Conservation (phyloP, 2,797 vertebrate species). For the Coluber constrictor region DNA sequence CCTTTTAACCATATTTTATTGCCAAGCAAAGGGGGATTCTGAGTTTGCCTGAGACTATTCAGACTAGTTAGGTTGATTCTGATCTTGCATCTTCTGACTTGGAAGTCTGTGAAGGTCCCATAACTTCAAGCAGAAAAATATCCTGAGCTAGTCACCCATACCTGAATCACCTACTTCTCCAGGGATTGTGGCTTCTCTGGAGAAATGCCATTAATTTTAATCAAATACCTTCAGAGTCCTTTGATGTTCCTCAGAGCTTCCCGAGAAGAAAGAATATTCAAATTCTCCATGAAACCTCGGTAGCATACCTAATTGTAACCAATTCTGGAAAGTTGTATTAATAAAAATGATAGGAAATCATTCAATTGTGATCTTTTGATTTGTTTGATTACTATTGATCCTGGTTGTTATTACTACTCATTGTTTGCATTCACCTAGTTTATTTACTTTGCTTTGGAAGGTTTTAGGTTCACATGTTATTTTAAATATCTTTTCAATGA, state of each 20-base stretch:
- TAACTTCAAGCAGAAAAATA: too few species aligned
- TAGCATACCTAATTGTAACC: neutral
- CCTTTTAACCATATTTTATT: neutral
- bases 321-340: constrained; percentile 36
- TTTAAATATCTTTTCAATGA: neutral
- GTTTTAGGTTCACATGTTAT: neutral
- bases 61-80: neutral
- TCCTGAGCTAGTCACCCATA: neutral
- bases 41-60: neutral
- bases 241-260: neutral
- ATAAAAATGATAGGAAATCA: constrained; percentile 11
- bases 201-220: neutral
- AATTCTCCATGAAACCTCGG: neutral
- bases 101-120: too few species aligned
- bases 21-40: neutral
- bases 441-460: neutral
- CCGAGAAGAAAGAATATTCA: neutral
- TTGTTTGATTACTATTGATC: neutral
- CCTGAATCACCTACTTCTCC: neutral
- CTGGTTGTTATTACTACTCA: neutral
- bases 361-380: neutral
- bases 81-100: neutral
- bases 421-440: neutral
- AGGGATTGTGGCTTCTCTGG: neutral
- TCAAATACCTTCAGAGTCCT: neutral